Percentiles rank a stretch among this genome's conserved stretches.
phyloP scores from a whole-genome alignment of 1,140 invertebrate species.

The Lucilia cuprina region DNA sequence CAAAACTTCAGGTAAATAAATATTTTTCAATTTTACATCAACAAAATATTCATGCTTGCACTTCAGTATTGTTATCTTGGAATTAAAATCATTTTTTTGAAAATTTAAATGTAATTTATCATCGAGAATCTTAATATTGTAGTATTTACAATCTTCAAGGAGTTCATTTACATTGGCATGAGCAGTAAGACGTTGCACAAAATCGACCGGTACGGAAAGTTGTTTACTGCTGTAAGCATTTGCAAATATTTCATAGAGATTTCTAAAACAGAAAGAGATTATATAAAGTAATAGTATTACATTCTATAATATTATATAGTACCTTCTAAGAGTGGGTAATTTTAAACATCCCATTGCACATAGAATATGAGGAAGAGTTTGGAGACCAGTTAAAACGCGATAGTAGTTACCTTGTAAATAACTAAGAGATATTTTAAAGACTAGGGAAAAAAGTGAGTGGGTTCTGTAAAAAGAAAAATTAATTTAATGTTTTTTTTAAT shows the following conservation, averaged over 20 bases:
- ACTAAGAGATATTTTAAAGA: conserved; percentile 63
- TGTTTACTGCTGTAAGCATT: conserved; percentile 66
- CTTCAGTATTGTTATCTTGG: conserved; percentile 37
- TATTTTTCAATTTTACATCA: conserved; percentile 49
- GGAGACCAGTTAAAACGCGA: conserved; percentile 59
- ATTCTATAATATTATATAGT: conserved; percentile 2
- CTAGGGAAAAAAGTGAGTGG: conserved; percentile 46
- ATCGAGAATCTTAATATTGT: conserved; percentile 43
- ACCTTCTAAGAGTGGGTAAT: conserved; percentile 65
- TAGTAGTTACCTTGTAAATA: conserved; percentile 65
- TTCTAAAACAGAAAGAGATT: conserved; percentile 51
- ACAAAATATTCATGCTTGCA: conserved; percentile 47
- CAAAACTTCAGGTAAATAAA: conserved; percentile 54
- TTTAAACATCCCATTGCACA: conserved; percentile 63
- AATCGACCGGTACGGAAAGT: conserved; percentile 62
- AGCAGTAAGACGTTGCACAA: conserved; percentile 56
- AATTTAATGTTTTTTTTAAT: neutral
- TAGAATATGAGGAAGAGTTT: conserved; percentile 63
- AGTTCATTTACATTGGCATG: conserved; percentile 48
- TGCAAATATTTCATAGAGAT: conserved; percentile 65
- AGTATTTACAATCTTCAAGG: conserved; percentile 51
- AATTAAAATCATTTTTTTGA: conserved; percentile 53
- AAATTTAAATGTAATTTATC: conserved; percentile 50
- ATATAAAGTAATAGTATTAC: neutral
- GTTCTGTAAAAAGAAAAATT: conserved; percentile 20